phyloP scores from a whole-genome alignment of 1,140 invertebrate genomes.

The Saccostrea cuccullata region DNA sequence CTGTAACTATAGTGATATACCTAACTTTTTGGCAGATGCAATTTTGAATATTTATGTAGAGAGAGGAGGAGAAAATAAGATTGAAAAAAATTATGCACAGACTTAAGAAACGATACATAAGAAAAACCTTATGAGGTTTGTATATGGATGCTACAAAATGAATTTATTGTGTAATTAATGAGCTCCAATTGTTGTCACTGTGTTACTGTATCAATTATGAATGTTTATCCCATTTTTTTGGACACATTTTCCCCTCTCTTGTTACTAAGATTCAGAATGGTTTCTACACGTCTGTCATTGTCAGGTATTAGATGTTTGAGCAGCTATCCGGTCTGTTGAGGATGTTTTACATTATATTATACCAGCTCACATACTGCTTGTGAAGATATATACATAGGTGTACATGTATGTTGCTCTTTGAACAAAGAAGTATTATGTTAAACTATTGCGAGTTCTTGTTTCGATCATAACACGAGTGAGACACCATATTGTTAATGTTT shows the following conservation, averaged over 20 bases:
- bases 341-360: background rate
- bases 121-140: background rate
- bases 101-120: background rate
- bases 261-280: background rate
- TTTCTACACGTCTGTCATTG: background rate
- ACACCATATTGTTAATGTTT: background rate
- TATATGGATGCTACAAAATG: background rate
- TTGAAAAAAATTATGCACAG: background rate
- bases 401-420: background rate
- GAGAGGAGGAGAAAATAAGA: background rate
- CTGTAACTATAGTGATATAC: background rate
- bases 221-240: background rate
- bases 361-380: background rate
- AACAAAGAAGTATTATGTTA: conserved; percentile 3
- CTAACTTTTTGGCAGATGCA: conserved; percentile 24
- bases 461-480: background rate
- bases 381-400: background rate
- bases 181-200: background rate
- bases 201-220: background rate
- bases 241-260: background rate
- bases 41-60: background rate
- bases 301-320: background rate
- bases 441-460: background rate
- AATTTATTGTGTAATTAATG: background rate
- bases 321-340: background rate